Conservation (phyloP, 2,797 vertebrate species). For the Craterocephalus amniculus region DNA sequence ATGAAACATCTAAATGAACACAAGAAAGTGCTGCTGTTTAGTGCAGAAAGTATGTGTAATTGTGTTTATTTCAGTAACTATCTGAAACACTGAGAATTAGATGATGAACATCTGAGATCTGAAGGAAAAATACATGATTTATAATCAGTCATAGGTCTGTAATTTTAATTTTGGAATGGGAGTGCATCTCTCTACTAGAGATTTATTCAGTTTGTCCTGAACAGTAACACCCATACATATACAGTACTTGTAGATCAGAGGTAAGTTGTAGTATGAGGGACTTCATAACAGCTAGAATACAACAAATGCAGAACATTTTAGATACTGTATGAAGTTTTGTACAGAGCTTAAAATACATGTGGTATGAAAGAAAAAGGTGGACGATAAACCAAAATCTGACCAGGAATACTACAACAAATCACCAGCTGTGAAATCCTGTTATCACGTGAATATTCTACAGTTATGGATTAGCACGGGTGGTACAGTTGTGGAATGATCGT, state of each 20-base stretch:
- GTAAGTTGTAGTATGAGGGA: slow-evolving; percentile 46
- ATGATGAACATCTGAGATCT: background rate
- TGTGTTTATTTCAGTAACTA: slow-evolving; percentile 45
- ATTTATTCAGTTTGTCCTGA: slow-evolving; percentile 1
- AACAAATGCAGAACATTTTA: slow-evolving; percentile 26
- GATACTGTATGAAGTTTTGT: slow-evolving; percentile 21
- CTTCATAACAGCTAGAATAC: slow-evolving; percentile 10
- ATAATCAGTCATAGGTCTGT: slow-evolving; percentile 10
- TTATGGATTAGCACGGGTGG: slow-evolving; percentile 28
- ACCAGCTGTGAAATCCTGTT: slow-evolving; percentile 34
- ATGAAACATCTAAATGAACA: background rate
- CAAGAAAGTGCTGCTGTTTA: background rate
- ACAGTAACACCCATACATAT: slow-evolving; percentile 24
- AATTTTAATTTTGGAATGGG: slow-evolving; percentile 6
- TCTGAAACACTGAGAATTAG: slow-evolving; percentile 22
- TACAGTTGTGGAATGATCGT: slow-evolving; percentile 41
- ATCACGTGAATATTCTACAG: slow-evolving; percentile 25
- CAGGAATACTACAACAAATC: slow-evolving; percentile 17
- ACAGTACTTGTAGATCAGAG: slow-evolving; percentile 59
- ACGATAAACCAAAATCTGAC: slow-evolving; percentile 16
- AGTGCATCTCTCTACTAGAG: background rate
- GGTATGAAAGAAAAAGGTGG: slow-evolving; percentile 2
- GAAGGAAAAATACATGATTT: slow-evolving; percentile 24
- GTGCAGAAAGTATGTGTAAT: slow-evolving; percentile 23
- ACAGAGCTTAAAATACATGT: slow-evolving; percentile 13